Percentiles rank a stretch among this genome's conserved stretches.
Conservation (phyloP, 2,888 invertebrate species). For the Eupithecia exiguata region DNA sequence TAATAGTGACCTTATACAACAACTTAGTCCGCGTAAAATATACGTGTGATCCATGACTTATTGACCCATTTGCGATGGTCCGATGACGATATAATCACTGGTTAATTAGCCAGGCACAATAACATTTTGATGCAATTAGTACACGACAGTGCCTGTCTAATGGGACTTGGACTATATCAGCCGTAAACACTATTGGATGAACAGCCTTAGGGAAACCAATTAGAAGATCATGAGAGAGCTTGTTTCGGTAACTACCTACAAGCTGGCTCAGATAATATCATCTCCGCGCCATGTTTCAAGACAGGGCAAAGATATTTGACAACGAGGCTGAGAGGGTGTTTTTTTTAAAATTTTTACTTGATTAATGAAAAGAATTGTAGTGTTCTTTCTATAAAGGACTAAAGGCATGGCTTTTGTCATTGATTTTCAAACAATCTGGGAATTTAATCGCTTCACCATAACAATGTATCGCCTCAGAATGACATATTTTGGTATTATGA, state of each 20-base stretch:
- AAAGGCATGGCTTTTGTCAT: no score
- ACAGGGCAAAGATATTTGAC: no score
- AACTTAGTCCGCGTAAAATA: neutral
- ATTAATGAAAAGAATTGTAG: neutral
- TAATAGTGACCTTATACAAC: neutral
- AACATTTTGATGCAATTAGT: constrained; percentile 32
- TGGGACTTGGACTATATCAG: constrained; percentile 14
- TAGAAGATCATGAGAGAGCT: neutral
- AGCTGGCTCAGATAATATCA: no score
- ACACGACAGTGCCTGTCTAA: constrained; percentile 16
- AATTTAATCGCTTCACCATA: no score
- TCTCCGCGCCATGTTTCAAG: no score
- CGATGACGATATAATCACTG: constrained; percentile 29
- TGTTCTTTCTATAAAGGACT: neutral
- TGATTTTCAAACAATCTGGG: no score
- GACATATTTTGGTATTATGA: no score
- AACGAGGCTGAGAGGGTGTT: no score
- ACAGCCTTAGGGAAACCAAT: neutral
- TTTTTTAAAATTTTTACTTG: neutral
- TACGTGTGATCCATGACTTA: constrained; percentile 15
- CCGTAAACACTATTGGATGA: constrained; percentile 7
- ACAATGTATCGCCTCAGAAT: no score
- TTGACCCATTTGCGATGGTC: constrained; percentile 33
- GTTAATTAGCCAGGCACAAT: constrained; percentile 39
- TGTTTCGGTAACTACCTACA: neutral